Evolutionary conservation across 1,140 invertebrate species (phyloP).

Genomic region (Drosophila murphyi): DNA sequence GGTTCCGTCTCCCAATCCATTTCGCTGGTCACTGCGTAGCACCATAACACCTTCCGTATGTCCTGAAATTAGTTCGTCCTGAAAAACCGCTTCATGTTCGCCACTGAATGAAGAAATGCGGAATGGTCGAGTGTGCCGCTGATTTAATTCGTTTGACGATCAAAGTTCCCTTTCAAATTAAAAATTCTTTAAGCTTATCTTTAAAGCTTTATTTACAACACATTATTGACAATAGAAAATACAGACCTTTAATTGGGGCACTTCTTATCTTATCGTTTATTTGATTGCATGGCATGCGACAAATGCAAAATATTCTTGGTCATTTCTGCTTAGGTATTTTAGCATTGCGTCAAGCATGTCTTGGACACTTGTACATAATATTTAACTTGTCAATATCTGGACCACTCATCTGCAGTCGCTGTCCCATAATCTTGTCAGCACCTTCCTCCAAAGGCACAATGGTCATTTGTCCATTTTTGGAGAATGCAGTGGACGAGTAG

Average conservation of each 20-base stretch:
- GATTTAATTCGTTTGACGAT: neutral
- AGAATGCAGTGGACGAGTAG: conserved; percentile 90
- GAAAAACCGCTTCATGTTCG: conserved; percentile 4
- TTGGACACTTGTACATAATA: conserved; percentile 86
- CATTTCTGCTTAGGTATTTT: neutral
- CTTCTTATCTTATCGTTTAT: conserved; percentile 26
- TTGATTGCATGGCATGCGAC: too few species aligned
- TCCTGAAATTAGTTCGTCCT: conserved; percentile 62
- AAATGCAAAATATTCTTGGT: neutral
- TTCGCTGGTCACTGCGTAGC: conserved; percentile 54
- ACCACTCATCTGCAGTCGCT: conserved; percentile 87
- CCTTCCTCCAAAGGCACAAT: conserved; percentile 86
- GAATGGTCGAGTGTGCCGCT: neutral
- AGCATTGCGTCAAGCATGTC: conserved; percentile 6
- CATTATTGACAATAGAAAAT: neutral
- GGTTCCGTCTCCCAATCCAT: conserved; percentile 87
- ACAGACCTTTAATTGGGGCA: neutral
- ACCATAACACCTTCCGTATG: conserved; percentile 72
- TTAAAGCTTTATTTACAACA: conserved; percentile 22
- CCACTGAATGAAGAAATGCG: neutral
- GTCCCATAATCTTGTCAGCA: conserved; percentile 85
- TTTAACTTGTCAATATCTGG: conserved; percentile 88
- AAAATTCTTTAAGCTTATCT: conserved; percentile 14
- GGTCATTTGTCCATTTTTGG: conserved; percentile 88
- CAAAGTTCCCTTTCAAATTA: neutral